These are phyloP conservation scores for Gymnothorax reevesii DNA, from an alignment of 2,797 vertebrate genomes.

Conservation along the genomic window DNA sequence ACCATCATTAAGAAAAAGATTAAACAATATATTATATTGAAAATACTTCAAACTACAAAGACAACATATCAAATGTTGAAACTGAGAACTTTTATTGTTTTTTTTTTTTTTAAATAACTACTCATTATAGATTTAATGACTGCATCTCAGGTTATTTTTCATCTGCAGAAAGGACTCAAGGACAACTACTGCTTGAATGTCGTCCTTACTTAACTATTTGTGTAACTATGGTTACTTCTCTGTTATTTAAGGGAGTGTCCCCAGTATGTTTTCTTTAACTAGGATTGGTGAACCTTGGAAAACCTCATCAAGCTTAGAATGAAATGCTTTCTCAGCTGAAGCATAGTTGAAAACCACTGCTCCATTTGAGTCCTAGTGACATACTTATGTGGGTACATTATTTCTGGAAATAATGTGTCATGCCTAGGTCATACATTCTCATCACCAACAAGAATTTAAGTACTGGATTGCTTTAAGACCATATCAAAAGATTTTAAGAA, in stretches of 20 bases:
- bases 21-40: no score
- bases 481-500: conserved; percentile 44
- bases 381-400: conserved; percentile 46
- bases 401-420: conserved; percentile 43
- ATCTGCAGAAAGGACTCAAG: conserved; percentile 34
- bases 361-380: conserved; percentile 31
- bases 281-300: conserved; percentile 51
- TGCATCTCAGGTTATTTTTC: not conserved
- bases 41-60: no score
- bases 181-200: not conserved
- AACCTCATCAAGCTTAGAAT: conserved; percentile 58
- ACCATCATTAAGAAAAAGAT: no score
- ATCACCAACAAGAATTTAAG: conserved; percentile 43
- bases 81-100: no score
- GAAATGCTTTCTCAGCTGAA: conserved; percentile 40
- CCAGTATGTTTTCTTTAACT: conserved; percentile 59
- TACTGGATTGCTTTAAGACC: conserved; percentile 41
- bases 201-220: conserved; percentile 31
- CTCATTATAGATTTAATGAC: no score
- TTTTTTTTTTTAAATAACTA: no score
- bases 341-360: conserved; percentile 27
- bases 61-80: no score
- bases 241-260: conserved; percentile 67
- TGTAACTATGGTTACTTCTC: conserved; percentile 66
- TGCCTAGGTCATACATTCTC: conserved; percentile 51